Evolutionary conservation across 2,113 vertebrate species (phyloP).

Genomic region (Prunella himalayana): DNA sequence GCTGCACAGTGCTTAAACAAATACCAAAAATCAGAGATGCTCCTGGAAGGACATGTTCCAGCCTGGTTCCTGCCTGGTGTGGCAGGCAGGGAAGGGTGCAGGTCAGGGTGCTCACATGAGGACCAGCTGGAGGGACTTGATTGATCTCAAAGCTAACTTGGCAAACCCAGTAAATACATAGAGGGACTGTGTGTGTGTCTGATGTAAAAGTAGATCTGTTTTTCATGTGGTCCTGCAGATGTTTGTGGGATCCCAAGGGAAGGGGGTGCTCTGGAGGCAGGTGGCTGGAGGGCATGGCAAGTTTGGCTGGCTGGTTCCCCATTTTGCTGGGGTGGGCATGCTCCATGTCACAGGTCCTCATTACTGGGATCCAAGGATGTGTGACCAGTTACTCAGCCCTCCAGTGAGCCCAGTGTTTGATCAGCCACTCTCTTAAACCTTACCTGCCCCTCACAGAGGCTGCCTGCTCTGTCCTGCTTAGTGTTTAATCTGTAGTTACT

Average conservation of each 20-base stretch:
- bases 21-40: not conserved
- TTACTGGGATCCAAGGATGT: not conserved
- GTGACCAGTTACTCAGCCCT: not conserved
- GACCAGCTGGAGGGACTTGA: not conserved
- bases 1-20: not conserved
- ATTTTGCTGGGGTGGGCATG: not conserved
- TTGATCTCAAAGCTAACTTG: not conserved
- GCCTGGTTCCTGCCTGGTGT: accelerated
- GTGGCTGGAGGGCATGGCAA: not conserved
- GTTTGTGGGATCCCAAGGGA: not conserved
- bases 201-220: not conserved
- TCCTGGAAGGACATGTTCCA: not conserved
- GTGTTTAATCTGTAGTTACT: not conserved
- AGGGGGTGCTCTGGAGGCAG: not conserved
- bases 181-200: not conserved
- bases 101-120: not conserved
- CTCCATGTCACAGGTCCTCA: accelerated
- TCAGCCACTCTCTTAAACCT: not conserved
- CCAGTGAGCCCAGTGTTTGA: not conserved
- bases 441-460: not conserved
- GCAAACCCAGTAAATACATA: not conserved
- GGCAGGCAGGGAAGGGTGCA: not conserved
- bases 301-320: not conserved
- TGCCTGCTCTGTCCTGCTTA: not conserved
- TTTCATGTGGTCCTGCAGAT: not conserved